Percentiles rank a stretch among this genome's conserved stretches.
phyloP scores from a whole-genome alignment of 2,888 invertebrate species.

The Dynastes hyllus region DNA sequence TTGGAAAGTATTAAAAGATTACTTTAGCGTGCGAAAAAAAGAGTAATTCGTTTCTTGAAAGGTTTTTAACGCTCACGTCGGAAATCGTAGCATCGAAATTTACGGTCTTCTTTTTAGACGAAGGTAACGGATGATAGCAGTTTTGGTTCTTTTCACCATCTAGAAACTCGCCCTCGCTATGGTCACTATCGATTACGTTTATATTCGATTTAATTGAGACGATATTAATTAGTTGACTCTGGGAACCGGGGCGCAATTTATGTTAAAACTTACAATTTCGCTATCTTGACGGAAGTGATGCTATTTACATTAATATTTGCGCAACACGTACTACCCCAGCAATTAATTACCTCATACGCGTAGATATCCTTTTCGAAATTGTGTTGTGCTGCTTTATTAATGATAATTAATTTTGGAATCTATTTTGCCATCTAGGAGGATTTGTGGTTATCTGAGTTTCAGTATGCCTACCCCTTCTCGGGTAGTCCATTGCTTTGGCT shows the following conservation, averaged over 20 bases:
- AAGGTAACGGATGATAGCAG: not conserved
- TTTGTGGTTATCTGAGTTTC: no score
- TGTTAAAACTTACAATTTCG: not conserved
- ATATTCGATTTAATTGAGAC: conserved; percentile 27
- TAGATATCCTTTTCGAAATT: no score
- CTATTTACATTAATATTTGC: conserved; percentile 32
- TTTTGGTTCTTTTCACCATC: conserved; percentile 3
- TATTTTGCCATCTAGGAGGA: no score
- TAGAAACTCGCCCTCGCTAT: not conserved
- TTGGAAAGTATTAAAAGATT: conserved; percentile 50
- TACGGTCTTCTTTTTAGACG: conserved; percentile 28
- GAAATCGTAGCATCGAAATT: conserved; percentile 41
- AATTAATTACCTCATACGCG: no score
- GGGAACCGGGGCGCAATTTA: not conserved
- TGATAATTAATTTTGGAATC: no score
- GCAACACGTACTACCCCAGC: no score
- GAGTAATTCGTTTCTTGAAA: conserved; percentile 44
- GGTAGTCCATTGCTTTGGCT: no score
- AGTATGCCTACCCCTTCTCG: no score
- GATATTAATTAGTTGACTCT: conserved; percentile 26
- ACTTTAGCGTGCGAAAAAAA: conserved; percentile 35
- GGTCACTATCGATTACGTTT: conserved; percentile 16
- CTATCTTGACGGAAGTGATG: not conserved
- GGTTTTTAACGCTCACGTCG: conserved; percentile 44
- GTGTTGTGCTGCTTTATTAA: no score